phyloP scores from a whole-genome alignment of 2,888 invertebrate genomes.

The Noctuana brunneofusca region DNA sequence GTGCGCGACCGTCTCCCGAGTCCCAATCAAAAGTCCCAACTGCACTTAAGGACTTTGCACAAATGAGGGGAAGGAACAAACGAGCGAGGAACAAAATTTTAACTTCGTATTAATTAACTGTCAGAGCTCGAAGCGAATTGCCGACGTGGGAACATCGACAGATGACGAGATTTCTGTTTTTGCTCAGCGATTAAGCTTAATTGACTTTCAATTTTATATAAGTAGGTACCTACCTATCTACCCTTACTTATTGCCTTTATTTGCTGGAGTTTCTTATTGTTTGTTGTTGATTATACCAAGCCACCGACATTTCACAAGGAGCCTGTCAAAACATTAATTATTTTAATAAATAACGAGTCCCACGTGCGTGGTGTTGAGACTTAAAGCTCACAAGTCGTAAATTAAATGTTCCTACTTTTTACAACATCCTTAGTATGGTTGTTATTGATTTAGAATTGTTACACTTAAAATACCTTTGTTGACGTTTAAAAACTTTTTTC shows the following conservation, averaged over 20 bases:
- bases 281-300: background rate
- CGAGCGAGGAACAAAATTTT: conserved; percentile 51
- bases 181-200: conserved; percentile 50
- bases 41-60: conserved; percentile 53
- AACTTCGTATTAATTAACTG: conserved; percentile 67
- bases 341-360: background rate
- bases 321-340: background rate
- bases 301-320: background rate
- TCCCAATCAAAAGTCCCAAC: conserved; percentile 62
- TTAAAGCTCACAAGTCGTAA: background rate
- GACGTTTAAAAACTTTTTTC: too few relatives aligned
- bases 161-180: conserved; percentile 53
- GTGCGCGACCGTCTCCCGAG: conserved; percentile 18
- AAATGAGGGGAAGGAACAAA: conserved; percentile 45
- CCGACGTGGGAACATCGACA: conserved; percentile 53
- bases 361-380: background rate
- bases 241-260: background rate
- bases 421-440: too few relatives aligned
- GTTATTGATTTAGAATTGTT: background rate
- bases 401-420: too few relatives aligned
- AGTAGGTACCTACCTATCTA: background rate
- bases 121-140: conserved; percentile 43
- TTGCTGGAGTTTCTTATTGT: background rate
- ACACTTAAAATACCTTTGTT: too few relatives aligned
- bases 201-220: conserved; percentile 44